These are phyloP conservation scores for Eurystomus glaucurus DNA, from an alignment of 2,797 vertebrate genomes.

Conservation along the genomic window DNA sequence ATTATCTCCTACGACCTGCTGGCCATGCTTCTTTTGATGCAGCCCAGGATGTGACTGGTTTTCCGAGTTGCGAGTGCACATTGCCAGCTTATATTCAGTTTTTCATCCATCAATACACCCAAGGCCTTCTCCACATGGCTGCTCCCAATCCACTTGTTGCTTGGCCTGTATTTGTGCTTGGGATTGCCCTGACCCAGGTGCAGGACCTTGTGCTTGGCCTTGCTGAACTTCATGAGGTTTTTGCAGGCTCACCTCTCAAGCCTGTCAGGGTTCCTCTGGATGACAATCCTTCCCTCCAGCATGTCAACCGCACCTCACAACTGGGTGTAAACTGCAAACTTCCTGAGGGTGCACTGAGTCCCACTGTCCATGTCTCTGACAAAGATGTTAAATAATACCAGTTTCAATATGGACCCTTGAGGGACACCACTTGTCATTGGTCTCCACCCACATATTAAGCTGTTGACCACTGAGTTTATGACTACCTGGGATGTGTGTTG, in stretches of 20 bases:
- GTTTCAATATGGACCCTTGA: fast-evolving
- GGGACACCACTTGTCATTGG: fast-evolving
- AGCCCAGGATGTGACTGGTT: fast-evolving
- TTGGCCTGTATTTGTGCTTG: neutral
- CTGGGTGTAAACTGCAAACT: neutral
- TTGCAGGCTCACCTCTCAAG: fast-evolving
- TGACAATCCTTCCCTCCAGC: neutral
- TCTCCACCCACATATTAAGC: neutral
- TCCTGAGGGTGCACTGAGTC: neutral
- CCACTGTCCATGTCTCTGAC: fast-evolving
- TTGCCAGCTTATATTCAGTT: fast-evolving
- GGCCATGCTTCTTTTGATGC: neutral
- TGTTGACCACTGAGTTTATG: fast-evolving
- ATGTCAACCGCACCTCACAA: neutral
- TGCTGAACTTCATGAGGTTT: neutral
- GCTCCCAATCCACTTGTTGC: neutral
- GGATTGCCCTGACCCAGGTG: fast-evolving
- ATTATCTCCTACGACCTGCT: neutral
- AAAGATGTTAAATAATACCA: neutral
- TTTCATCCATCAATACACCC: neutral
- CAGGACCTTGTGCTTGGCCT: neutral
- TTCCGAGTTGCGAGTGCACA: neutral
- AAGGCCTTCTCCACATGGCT: neutral
- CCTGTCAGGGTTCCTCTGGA: neutral
- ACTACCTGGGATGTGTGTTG: neutral